A percentile compares a stretch with the other conserved stretches of the same genome.
These are phyloP conservation scores for Clarias laeviceps DNA, from an alignment of 2,797 vertebrate genomes.

Conservation along the genomic window DNA sequence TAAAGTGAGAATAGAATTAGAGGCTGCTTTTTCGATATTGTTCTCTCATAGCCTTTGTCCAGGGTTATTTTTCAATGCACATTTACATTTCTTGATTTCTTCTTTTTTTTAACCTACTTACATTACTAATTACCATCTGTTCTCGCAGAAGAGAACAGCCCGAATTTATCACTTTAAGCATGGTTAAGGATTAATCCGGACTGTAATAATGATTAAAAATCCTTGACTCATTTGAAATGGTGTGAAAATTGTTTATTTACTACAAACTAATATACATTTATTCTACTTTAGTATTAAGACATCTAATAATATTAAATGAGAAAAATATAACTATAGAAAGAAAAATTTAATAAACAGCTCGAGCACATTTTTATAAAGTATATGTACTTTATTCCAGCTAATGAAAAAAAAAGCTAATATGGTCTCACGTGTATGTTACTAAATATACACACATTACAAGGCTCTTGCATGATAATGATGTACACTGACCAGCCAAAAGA, in stretches of 20 bases:
- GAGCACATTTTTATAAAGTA: background rate
- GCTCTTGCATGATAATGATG: background rate
- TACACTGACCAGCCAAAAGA: no score
- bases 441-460: background rate
- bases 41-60: slow-evolving; percentile 35
- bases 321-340: background rate
- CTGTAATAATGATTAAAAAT: background rate
- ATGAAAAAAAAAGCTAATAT: background rate
- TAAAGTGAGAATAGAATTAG: slow-evolving; percentile 1
- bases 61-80: slow-evolving; percentile 38
- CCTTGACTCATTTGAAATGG: background rate
- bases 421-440: background rate
- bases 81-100: background rate
- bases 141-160: background rate
- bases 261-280: background rate
- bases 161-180: background rate
- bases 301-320: background rate
- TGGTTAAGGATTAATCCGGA: background rate
- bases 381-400: background rate
- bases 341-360: background rate
- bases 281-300: background rate
- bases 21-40: slow-evolving; percentile 41
- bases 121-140: background rate
- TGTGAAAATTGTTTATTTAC: slow-evolving; percentile 3
- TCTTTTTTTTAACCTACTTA: slow-evolving; percentile 37